Evolutionary conservation across 2,888 invertebrate species (phyloP), one percentile per base, ranked within the genome.

Genomic region (Andrena flavipes): DNA sequence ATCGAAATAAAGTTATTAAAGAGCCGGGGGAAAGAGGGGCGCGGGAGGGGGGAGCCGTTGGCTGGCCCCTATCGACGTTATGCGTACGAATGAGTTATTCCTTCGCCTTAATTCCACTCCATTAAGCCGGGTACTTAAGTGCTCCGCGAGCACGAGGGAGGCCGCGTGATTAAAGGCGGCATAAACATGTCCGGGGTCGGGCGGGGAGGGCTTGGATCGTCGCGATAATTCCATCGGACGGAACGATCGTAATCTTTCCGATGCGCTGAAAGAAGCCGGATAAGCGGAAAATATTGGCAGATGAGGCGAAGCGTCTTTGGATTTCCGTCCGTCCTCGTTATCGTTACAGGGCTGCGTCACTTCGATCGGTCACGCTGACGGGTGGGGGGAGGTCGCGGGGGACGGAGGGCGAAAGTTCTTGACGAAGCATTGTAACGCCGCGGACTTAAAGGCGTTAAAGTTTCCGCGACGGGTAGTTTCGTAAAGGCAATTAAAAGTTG

Each of bases 1-100:
- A 81, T 86, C 84, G 84, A 85, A 89, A 88, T 88, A 87, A 89
- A 88, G 88, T 89, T 89, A 85, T 89, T 87, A 88, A 84, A 84
- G 80, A 62, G 65, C 26, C 56, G 23, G 4, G 56, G 23, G 26
- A 6, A 10, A 13, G 42, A 4, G 16, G 16, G 16, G 16, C 4
- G 26, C 16, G 10, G 30, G 29, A 3, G 30, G 51, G 48, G 73
- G 42, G 16, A 33, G 63, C 26, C 26, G 69, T 48, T 7, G n/a
- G 56, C 35, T 42, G 65, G 59, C 63, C 78, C 81, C 68, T 75
- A 79, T 80, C 82, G 80, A 76, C 85, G 85, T 88, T 84, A 84
- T 81, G 86, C 85, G 88, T 87, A 89, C 85, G 88, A 88, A 89
- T 88, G 88, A 89, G 81, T 87, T 84, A 84, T 88, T 86, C 73